These are phyloP conservation scores for Lepidurus couesii DNA, from an alignment of 1,140 invertebrate species.

Conservation along the genomic window DNA sequence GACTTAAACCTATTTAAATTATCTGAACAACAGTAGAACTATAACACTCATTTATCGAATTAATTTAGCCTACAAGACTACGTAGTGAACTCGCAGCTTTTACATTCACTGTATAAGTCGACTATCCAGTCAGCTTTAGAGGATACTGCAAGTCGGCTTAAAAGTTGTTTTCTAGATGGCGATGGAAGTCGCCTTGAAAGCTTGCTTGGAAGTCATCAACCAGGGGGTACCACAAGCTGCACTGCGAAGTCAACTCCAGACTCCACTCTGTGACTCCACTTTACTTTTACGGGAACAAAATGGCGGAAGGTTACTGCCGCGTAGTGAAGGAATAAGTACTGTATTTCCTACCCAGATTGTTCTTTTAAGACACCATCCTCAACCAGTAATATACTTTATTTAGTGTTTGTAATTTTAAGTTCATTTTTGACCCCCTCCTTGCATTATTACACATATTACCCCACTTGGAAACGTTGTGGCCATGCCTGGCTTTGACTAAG, in stretches of 20 bases:
- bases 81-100: too few species aligned
- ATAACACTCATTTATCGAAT: too few species aligned
- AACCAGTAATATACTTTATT: background rate
- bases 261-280: background rate
- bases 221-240: too few species aligned
- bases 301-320: conserved; percentile 20
- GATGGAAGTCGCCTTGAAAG: too few species aligned
- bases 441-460: background rate
- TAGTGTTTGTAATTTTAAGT: background rate
- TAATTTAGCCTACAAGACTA: too few species aligned
- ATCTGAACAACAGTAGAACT: too few species aligned
- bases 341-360: conserved; percentile 17
- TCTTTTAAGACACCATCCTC: background rate
- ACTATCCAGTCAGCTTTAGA: too few species aligned
- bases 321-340: conserved; percentile 17
- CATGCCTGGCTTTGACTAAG: background rate
- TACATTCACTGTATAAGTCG: too few species aligned
- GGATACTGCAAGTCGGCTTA: too few species aligned
- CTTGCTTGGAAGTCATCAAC: too few species aligned
- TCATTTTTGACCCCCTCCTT: background rate
- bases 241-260: background rate
- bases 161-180: too few species aligned
- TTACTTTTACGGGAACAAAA: conserved; percentile 22
- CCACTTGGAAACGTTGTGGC: background rate
- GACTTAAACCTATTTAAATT: too few species aligned